Base-by-base conservation (phyloP, 2,113 vertebrate genomes). In the Scalopus aquaticus region DNA sequence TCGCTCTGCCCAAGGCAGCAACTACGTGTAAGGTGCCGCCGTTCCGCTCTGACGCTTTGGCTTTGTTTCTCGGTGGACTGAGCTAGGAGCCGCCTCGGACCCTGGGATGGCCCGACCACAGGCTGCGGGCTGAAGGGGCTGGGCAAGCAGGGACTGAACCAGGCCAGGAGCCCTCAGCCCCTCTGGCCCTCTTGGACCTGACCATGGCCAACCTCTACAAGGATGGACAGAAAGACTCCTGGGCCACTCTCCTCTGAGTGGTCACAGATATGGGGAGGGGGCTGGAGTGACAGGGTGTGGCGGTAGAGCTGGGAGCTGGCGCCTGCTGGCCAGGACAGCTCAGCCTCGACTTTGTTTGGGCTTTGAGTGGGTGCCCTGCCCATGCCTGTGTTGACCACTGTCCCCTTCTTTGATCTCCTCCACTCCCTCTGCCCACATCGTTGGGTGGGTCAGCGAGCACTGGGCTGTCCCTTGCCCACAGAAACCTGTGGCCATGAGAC, bases 11-110 rank as follows among this genome's bases (percentile, higher is more conserved):
- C 97, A 98, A 0, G 96, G 97, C 96, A 98, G 98, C 95, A 99
- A 99, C 97, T 99, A 99, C 2, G 99, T 99, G 93, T 99, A 98
- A 97, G 93, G 82, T 2, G 65, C 60, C 32, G 0, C 62, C 0
- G 0, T 30, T 28, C 46, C 0, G 1, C 28, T 49, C 15, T 9
- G 60, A 5, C 37, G 51, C 19, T 22, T 13, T 1, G 5, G 15
- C 77, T 82, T 85, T 44, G 67, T 42, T 39, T 73, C 35, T 69
- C 44, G 39, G 37, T 9, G 76, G 80, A 90, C 60, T 62, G 90
- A 82, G 12, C 76, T 91, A 42, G 1, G 64, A 0, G 20, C 19
- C 15, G 65, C 58, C 86, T 35, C 37, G 37, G 89, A 92, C 65
- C 69, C 58, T 28, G 22, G 67, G 69, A 79, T 2, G 19, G 72